A percentile compares a stretch with the other conserved stretches of the same genome.
These are phyloP conservation scores for Magallana gigas DNA, from an alignment of 1,140 invertebrate genomes.

Conservation along the genomic window DNA sequence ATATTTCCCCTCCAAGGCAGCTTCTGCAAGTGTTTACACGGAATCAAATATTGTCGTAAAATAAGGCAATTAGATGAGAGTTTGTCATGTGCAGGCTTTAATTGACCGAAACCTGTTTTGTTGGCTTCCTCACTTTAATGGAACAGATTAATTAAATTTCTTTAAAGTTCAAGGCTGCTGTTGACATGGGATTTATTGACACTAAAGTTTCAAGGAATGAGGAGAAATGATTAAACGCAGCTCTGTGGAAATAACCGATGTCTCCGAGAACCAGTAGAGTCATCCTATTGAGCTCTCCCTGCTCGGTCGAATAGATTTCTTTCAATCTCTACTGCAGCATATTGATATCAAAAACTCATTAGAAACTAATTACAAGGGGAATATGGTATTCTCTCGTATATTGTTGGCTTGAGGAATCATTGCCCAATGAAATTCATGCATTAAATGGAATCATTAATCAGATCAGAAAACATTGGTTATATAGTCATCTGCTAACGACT, in stretches of 20 bases:
- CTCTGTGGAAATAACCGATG: no score
- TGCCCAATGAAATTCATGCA: not conserved
- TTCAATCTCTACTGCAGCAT: not conserved
- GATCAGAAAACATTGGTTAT: not conserved
- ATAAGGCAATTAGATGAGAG: slow-evolving; percentile 1
- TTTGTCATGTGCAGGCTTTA: not conserved
- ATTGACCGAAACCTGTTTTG: not conserved
- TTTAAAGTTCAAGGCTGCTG: not conserved
- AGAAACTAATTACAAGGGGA: not conserved
- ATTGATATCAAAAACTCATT: not conserved
- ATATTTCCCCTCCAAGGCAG: not conserved
- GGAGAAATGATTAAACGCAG: not conserved
- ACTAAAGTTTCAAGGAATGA: not conserved
- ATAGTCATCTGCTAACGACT: no score
- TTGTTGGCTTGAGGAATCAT: not conserved
- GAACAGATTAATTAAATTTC: not conserved
- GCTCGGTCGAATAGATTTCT: not conserved
- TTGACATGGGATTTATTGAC: not conserved
- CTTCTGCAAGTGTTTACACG: not conserved
- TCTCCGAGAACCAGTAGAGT: no score
- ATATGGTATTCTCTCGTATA: not conserved
- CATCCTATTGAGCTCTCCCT: no score
- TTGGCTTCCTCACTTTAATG: not conserved
- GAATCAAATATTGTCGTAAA: not conserved
- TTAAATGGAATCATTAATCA: not conserved